These are phyloP conservation scores for Bombyx mandarina DNA, from an alignment of 1,140 invertebrate genomes.

Conservation along the genomic window DNA sequence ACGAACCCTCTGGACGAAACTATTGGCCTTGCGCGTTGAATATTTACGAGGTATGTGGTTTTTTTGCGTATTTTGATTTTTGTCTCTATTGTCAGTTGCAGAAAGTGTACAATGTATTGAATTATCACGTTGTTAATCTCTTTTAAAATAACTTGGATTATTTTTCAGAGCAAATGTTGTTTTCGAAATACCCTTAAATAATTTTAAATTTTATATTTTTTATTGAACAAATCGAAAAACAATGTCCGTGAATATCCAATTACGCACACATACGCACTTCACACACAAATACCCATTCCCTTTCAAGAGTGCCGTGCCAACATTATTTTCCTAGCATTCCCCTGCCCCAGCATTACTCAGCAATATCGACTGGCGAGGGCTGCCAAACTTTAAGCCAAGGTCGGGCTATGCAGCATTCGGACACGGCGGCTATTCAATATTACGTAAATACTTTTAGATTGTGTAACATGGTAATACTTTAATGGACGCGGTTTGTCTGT, in stretches of 20 bases:
- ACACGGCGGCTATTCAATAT: not conserved
- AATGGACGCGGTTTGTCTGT: too few relatives aligned
- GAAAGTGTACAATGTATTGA: too few relatives aligned
- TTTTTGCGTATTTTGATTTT: not conserved
- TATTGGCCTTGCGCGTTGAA: slow-evolving; percentile 11
- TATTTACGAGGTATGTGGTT: not conserved
- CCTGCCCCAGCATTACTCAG: too few relatives aligned
- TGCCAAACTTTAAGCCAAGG: slow-evolving; percentile 33
- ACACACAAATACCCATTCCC: slow-evolving; percentile 2
- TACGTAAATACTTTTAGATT: too few relatives aligned
- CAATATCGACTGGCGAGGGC: slow-evolving; percentile 2
- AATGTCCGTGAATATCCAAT: not conserved
- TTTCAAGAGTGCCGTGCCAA: not conserved
- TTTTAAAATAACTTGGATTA: too few relatives aligned
- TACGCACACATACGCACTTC: not conserved
- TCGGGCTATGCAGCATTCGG: slow-evolving; percentile 26
- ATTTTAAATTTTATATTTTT: not conserved
- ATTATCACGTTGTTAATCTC: too few relatives aligned
- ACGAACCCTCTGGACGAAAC: slow-evolving; percentile 11
- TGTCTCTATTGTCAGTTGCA: too few relatives aligned
- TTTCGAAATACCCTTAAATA: too few relatives aligned
- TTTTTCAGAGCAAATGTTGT: too few relatives aligned
- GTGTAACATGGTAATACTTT: too few relatives aligned
- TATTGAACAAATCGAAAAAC: not conserved
- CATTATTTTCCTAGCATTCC: too few relatives aligned